Conservation (phyloP, 2,113 vertebrate genomes). For the Noctilio leporinus region DNA sequence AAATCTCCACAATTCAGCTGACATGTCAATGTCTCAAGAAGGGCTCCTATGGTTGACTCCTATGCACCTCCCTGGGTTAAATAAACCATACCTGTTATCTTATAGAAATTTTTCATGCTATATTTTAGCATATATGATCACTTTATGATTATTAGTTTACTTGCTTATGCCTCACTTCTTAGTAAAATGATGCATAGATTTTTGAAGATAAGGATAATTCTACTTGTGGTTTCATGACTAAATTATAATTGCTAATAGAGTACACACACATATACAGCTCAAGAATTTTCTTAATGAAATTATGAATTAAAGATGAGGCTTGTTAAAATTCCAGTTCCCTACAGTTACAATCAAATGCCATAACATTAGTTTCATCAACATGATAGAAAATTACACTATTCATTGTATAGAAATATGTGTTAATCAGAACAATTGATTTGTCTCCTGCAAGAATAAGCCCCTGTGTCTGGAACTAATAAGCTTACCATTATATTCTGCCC, state of each 20-base stretch:
- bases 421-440: not conserved
- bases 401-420: not conserved
- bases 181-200: not conserved
- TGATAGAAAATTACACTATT: not conserved
- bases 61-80: not conserved
- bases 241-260: not conserved
- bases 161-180: not conserved
- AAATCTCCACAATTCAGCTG: not conserved
- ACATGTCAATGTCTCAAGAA: not conserved
- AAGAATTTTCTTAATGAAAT: not conserved
- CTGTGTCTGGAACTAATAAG: not conserved
- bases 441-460: not conserved
- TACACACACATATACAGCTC: not conserved
- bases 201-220: not conserved
- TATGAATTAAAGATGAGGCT: not conserved
- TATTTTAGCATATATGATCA: not conserved
- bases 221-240: not conserved
- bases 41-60: not conserved
- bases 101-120: not conserved
- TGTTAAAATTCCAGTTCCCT: not conserved
- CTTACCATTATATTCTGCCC: not conserved
- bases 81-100: not conserved
- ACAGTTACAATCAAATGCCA: not conserved
- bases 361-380: not conserved
- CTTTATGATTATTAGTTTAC: not conserved